These are phyloP conservation scores for Carpatolechia fugitivella DNA, from an alignment of 2,888 invertebrate species.

Conservation along the genomic window DNA sequence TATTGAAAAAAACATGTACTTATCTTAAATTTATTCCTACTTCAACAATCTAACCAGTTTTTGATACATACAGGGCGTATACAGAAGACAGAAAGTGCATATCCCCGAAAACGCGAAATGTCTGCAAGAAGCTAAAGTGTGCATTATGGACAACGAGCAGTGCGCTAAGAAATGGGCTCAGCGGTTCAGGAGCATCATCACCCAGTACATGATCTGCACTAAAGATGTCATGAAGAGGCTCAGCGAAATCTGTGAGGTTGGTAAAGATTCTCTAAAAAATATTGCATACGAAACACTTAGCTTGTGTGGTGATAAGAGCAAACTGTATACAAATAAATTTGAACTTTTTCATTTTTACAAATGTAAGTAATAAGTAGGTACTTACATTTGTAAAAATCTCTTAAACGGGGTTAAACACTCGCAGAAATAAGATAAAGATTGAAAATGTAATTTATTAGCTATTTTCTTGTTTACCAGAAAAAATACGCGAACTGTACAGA, in stretches of 20 bases:
- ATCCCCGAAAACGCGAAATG: slow-evolving; percentile 57
- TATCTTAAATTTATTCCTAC: background rate
- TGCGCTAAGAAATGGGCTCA: slow-evolving; percentile 72
- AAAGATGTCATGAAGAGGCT: slow-evolving; percentile 67
- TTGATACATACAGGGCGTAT: slow-evolving; percentile 51
- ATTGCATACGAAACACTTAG: too few relatives aligned
- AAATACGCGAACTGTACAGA: slow-evolving; percentile 71
- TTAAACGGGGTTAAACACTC: too few relatives aligned
- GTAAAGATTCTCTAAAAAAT: too few relatives aligned
- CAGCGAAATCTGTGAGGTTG: slow-evolving; percentile 66
- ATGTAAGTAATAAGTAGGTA: too few relatives aligned
- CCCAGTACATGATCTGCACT: slow-evolving; percentile 71
- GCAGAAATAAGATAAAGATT: too few relatives aligned
- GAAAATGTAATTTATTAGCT: background rate
- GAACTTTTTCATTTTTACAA: too few relatives aligned
- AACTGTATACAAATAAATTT: too few relatives aligned
- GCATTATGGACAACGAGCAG: slow-evolving; percentile 68
- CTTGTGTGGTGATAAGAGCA: too few relatives aligned
- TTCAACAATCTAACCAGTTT: background rate
- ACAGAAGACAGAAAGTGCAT: slow-evolving; percentile 49
- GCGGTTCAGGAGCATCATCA: slow-evolving; percentile 60
- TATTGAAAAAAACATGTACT: background rate
- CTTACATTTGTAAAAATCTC: background rate
- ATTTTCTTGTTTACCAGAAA: slow-evolving; percentile 45
- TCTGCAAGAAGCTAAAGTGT: slow-evolving; percentile 69